Evolutionary conservation across 35 echinoderm and acorn worm genomes (phyloP), one percentile per base, ranked within the genome.

Genomic region (Eucidaris tribuloides): DNA sequence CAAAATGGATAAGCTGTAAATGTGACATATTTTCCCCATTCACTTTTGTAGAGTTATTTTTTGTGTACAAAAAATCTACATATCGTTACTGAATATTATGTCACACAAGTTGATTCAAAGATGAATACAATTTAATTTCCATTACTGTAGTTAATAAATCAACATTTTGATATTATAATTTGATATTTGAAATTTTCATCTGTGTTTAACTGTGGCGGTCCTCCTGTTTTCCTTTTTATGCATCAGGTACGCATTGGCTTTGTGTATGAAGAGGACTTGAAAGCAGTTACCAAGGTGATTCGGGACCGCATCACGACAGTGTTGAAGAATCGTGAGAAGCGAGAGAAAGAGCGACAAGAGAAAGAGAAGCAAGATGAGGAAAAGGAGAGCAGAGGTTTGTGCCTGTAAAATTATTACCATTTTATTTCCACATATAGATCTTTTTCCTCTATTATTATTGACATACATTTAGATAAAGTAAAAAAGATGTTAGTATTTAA

Each of bases 201-300:
- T n/a, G n/a, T n/a, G n/a, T n/a, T n/a, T n/a, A n/a, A n/a, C n/a
- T n/a, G n/a, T n/a, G n/a, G n/a, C n/a, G n/a, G n/a, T n/a, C n/a
- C n/a, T n/a, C 22, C 15, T 76, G 34, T 61, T 36, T 57, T 77
- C 24, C n/a, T n/a, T n/a, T n/a, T n/a, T n/a, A n/a, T n/a, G n/a
- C n/a, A n/a, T n/a, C 77, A 96, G 93, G 93, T 96, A 36, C 79
- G 89, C 58, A 92, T 89, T 45, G 85, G 88, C 48, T 90, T 96
- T 79, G 65, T 96, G 42, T 88, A 91, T 81, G 93, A 96, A 88
- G 93, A 87, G 50, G 93, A 96, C 85, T 85, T 87, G 79, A 91
- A 91, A 57, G 85, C 79, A 49, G 93, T 96, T 29, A 90, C 93
- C 79, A 96, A 91, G 77, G 86, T 85, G 79, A 96, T 96, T 36